Conservation (phyloP, 2,113 vertebrate genomes). For the Oenanthe oenanthe region DNA sequence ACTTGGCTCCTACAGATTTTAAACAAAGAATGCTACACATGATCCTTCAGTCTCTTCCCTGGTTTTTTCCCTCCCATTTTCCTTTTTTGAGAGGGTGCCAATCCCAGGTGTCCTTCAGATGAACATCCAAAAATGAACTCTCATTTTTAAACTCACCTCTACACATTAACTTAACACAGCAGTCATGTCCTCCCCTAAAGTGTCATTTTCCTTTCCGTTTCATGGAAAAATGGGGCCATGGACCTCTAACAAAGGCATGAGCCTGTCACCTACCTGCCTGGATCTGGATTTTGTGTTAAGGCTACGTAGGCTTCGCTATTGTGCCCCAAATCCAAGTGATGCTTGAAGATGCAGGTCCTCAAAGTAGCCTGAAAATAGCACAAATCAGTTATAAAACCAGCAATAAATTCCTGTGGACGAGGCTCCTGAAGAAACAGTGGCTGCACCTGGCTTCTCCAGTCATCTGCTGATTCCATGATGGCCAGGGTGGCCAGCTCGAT, state of each 20-base stretch:
- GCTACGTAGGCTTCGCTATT: constrained; percentile 92
- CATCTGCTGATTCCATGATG: constrained; percentile 83
- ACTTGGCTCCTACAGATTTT: not conserved
- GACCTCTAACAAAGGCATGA: not conserved
- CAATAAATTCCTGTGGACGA: not conserved
- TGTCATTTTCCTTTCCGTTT: not conserved
- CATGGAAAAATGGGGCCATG: fast-evolving
- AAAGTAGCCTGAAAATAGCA: constrained; percentile 85
- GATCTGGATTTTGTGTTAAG: constrained; percentile 91
- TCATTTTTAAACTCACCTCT: not conserved
- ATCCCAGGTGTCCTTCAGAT: not conserved
- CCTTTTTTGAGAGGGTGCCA: not conserved
- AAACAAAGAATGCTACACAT: fast-evolving
- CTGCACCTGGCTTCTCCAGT: constrained; percentile 85
- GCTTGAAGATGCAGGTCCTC: constrained; percentile 95
- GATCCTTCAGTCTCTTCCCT: not conserved
- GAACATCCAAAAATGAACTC: not conserved
- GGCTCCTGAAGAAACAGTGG: not conserved
- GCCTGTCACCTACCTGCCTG: constrained; percentile 88
- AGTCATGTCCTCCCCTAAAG: not conserved
- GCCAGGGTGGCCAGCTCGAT: constrained; percentile 88
- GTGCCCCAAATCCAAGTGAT: constrained; percentile 94
- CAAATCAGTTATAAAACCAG: not conserved
- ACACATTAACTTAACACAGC: not conserved
- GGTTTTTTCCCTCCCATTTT: not conserved